Evolutionary conservation across 2,888 invertebrate genomes (phyloP).

Genomic region (Drosophila colorata): DNA sequence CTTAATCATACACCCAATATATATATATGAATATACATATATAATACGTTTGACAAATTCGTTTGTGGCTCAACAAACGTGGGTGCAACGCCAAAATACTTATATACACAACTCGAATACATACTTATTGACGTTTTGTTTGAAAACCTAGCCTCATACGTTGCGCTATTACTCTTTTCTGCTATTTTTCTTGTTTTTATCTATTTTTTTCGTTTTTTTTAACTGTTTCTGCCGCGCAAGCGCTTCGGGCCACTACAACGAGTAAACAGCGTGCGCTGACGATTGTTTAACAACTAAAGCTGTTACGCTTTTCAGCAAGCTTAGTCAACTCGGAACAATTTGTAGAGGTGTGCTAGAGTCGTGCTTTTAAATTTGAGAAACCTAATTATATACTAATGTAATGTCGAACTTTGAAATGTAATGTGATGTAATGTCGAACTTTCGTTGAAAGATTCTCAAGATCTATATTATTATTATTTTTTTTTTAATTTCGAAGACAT

Average conservation of each 20-base stretch:
- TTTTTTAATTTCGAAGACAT: too few relatives aligned
- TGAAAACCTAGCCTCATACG: constrained; percentile 37
- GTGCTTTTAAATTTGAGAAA: constrained; percentile 10
- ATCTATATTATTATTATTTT: too few relatives aligned
- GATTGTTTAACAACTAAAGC: constrained; percentile 71
- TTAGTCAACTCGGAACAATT: constrained; percentile 7
- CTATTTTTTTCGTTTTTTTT: constrained; percentile 13
- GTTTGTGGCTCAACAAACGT: constrained; percentile 38
- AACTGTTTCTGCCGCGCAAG: constrained; percentile 30
- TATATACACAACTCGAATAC: constrained; percentile 22
- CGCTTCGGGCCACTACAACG: constrained; percentile 23
- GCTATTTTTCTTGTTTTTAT: constrained; percentile 27
- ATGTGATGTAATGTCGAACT: neutral
- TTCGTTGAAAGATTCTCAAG: too few relatives aligned
- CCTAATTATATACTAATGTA: neutral
- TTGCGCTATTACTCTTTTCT: constrained; percentile 40
- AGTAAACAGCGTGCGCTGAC: constrained; percentile 66
- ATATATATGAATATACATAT: constrained; percentile 2
- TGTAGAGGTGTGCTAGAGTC: constrained; percentile 34
- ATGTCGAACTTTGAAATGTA: too few relatives aligned
- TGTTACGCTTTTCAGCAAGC: constrained; percentile 44
- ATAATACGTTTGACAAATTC: constrained; percentile 42
- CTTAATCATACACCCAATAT: neutral
- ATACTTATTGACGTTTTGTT: constrained; percentile 43
- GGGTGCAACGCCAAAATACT: constrained; percentile 52